Conservation (phyloP, 2,113 vertebrate genomes). For the Onychostruthus taczanowskii region DNA sequence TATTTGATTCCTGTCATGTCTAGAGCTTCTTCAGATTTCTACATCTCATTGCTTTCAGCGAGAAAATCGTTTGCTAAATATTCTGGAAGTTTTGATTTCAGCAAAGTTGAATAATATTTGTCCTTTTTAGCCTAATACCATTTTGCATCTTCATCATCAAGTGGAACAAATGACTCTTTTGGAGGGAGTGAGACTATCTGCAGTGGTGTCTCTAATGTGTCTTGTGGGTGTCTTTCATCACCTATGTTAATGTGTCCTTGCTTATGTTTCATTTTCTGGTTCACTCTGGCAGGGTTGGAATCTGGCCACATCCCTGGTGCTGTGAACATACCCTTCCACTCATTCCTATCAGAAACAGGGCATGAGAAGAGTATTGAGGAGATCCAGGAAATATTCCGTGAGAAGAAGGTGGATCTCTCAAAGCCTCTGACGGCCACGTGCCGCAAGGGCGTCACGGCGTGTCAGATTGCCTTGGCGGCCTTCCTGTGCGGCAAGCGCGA, state of each 20-base stretch:
- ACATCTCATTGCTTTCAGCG: neutral
- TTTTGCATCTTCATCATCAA: neutral
- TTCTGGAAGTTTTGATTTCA: neutral
- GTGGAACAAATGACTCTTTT: neutral
- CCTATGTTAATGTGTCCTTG: neutral
- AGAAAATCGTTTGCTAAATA: neutral
- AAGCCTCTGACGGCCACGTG: constrained; percentile 82
- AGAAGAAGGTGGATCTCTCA: constrained; percentile 78
- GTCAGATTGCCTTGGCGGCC: constrained; percentile 86
- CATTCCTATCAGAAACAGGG: constrained; percentile 82
- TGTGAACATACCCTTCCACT: constrained; percentile 87
- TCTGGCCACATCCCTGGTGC: constrained; percentile 87
- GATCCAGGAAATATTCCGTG: constrained; percentile 78
- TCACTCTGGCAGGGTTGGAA: constrained; percentile 72
- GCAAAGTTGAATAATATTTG: neutral
- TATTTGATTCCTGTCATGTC: neutral
- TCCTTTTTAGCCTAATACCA: neutral
- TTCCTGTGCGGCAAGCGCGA: constrained; percentile 84
- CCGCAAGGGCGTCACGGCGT: constrained; percentile 90
- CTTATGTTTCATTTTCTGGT: neutral
- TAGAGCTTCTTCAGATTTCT: neutral
- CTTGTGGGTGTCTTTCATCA: neutral
- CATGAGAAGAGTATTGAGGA: constrained; percentile 77
- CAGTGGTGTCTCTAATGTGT: neutral
- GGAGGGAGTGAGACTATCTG: neutral